Evolutionary conservation across 2,888 invertebrate species (phyloP), one percentile per base, ranked within the genome.

Genomic region (Apoderus coryli): DNA sequence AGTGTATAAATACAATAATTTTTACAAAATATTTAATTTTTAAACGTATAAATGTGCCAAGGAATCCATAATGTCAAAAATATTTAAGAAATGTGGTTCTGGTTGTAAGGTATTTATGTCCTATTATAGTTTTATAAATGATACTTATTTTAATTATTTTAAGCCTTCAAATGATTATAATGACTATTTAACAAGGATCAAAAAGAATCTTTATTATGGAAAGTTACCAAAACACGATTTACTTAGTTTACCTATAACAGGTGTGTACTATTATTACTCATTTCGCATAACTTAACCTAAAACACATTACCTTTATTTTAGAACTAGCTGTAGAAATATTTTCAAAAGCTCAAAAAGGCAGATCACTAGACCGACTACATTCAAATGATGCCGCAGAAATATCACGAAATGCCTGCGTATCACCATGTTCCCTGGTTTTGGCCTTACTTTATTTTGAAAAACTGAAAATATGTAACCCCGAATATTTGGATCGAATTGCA

Each of bases 381-480:
- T 67, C 73, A 39, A 76, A 78, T 46, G 75, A 76, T 45, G 82
- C 84, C 38, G 78, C 81, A 26, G 67, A 69, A 49, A 70, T 85
- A 39, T 76, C 73, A 32, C 69, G 79, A 49, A 72, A 76, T 47
- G 82, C 89, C 4, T 82, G 79, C 56, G 78, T 88, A 40, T 85
- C 89, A 5, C 92, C 95, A 0, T 89, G 89, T 54, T 85, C 92
- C 9, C 69, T 96, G 31, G 81, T 95, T 44, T 69, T 95, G 48
- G 92, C 95, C 14, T 65, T 96, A 50, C 69, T 95, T 25, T 96
- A 96, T 60, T 67, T 95, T 46, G 92, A 95, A 61, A 72, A 93
- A 41, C 68, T 96, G 31, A 77, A 81, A 54, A 65, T 67, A 37
- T 67, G 69, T 46, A 82, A 88, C 63, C 79, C 84, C 1, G 75